Conservation (phyloP, 2,797 vertebrate species). For the Cryptoblepharus egeriae region DNA sequence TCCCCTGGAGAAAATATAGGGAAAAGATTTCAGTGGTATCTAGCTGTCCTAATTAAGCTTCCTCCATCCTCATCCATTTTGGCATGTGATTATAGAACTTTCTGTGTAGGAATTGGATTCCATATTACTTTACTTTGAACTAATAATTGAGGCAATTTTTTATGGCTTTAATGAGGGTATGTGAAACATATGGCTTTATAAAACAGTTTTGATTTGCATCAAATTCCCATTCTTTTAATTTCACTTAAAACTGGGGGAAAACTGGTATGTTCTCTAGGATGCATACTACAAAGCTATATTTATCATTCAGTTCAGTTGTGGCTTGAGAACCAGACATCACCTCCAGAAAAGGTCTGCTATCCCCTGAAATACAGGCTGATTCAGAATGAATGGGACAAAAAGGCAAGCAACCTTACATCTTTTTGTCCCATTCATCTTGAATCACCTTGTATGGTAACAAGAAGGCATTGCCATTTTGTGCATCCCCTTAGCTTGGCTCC, state of each 20-base stretch:
- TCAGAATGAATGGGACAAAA: too few species aligned
- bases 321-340: too few species aligned
- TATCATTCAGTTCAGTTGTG: background rate
- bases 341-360: too few species aligned
- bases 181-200: constrained; percentile 25
- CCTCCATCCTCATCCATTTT: constrained; percentile 49
- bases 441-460: too few species aligned
- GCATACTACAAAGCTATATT: background rate
- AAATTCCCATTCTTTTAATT: background rate
- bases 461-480: too few species aligned
- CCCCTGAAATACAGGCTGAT: background rate
- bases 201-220: background rate
- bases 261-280: background rate
- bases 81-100: constrained; percentile 25
- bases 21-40: constrained; percentile 20
- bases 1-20: constrained; percentile 48
- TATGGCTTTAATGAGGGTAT: constrained; percentile 25
- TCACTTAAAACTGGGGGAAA: background rate
- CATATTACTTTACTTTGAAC: constrained; percentile 68
- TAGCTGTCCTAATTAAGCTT: constrained; percentile 52
- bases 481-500: too few species aligned
- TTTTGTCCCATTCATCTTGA: too few species aligned
- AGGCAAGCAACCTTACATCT: too few species aligned
- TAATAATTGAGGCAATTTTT: constrained; percentile 45
- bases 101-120: constrained; percentile 50